phyloP scores from a whole-genome alignment of 1,140 invertebrate genomes.

The Drosophila bocqueti region DNA sequence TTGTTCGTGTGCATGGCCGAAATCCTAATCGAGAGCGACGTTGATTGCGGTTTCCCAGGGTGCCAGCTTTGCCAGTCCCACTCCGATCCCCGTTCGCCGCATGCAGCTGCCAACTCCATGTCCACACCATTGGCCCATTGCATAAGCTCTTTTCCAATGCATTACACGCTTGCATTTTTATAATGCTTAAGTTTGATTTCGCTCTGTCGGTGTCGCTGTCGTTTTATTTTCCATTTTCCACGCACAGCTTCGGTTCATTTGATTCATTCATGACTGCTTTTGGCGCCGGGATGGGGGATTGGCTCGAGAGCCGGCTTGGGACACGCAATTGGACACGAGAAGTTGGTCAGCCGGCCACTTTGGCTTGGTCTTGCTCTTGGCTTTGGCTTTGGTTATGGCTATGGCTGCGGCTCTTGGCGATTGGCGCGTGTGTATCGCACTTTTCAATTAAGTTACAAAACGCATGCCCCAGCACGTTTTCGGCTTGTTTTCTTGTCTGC shows the following conservation, averaged over 20 bases:
- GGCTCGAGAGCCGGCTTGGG: constrained; percentile 42
- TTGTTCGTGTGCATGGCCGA: constrained; percentile 56
- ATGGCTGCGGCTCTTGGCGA: constrained; percentile 32
- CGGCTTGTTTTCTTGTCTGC: constrained; percentile 42
- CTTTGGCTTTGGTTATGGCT: constrained; percentile 43
- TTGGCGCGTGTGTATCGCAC: constrained; percentile 81
- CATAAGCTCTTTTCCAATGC: constrained; percentile 67
- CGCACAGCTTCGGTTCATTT: constrained; percentile 46
- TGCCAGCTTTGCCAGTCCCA: constrained; percentile 38
- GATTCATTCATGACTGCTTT: constrained; percentile 52
- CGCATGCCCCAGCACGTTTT: constrained; percentile 79
- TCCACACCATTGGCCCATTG: constrained; percentile 35
- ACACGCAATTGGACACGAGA: constrained; percentile 56
- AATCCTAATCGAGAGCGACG: constrained; percentile 72
- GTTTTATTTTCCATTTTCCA: constrained; percentile 42
- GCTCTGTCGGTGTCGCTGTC: constrained; percentile 4
- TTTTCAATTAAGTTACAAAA: constrained; percentile 82
- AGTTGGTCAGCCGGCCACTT: constrained; percentile 46
- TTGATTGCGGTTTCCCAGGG: constrained; percentile 76
- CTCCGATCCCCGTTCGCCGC: constrained; percentile 9
- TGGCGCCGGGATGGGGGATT: constrained; percentile 15
- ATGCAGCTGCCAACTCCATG: constrained; percentile 12
- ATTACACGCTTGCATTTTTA: constrained; percentile 57
- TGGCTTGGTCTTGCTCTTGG: constrained; percentile 46
- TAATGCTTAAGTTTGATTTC: constrained; percentile 47